Percentiles rank a stretch among this genome's conserved stretches.
These are phyloP conservation scores for Saxidomus purpurata DNA, from an alignment of 1,140 invertebrate species.

Conservation along the genomic window DNA sequence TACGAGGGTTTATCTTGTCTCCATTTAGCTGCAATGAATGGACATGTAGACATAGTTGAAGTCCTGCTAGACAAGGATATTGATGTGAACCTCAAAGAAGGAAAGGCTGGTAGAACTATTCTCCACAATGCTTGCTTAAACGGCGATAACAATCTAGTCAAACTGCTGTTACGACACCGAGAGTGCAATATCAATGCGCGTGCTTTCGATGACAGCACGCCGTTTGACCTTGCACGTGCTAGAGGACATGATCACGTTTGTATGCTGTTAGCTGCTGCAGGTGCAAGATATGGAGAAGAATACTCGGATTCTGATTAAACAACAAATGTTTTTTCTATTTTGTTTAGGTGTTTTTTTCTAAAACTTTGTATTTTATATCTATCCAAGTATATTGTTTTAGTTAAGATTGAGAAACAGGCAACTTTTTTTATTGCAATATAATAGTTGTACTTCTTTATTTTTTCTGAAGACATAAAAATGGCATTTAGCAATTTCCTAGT, in stretches of 20 bases:
- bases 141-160: conserved; percentile 30
- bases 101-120: conserved; percentile 55
- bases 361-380: too few relatives aligned
- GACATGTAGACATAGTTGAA: conserved; percentile 65
- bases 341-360: background rate
- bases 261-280: conserved; percentile 40
- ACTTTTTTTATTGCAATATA: too few relatives aligned
- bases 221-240: conserved; percentile 56
- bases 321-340: background rate
- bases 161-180: background rate
- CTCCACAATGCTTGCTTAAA: conserved; percentile 25
- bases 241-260: conserved; percentile 32
- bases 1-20: conserved; percentile 92
- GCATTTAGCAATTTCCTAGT: too few relatives aligned
- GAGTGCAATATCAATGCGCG: conserved; percentile 49
- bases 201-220: conserved; percentile 44
- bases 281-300: conserved; percentile 31
- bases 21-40: conserved; percentile 71
- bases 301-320: conserved; percentile 13
- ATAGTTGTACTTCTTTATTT: too few relatives aligned
- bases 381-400: too few relatives aligned
- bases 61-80: conserved; percentile 68
- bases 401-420: too few relatives aligned
- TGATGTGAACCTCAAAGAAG: conserved; percentile 90
- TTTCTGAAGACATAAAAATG: too few relatives aligned